Conservation (phyloP, 2,113 vertebrate species). For the Prinia subflava region DNA sequence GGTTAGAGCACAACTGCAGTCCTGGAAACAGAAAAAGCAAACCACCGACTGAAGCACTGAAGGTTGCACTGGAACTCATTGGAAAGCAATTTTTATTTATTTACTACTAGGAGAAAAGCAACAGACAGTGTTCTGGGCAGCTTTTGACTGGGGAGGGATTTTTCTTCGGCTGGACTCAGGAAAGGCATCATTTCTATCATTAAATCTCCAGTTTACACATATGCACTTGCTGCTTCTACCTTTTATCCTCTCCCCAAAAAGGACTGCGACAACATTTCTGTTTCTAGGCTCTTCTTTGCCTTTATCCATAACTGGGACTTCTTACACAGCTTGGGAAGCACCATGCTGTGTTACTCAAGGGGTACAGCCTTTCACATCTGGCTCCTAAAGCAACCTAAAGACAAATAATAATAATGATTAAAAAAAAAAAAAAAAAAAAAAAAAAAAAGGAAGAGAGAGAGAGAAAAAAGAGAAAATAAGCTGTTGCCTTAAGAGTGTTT, state of each 20-base stretch:
- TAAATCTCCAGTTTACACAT: not conserved
- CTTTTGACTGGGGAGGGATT: accelerated
- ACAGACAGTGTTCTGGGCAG: not conserved
- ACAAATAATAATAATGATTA: not conserved
- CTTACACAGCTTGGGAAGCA: not conserved
- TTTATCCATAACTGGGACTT: not conserved
- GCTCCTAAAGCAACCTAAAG: not conserved
- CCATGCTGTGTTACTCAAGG: not conserved
- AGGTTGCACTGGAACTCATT: not conserved
- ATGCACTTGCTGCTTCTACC: not conserved
- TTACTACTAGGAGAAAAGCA: not conserved
- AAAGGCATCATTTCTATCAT: not conserved
- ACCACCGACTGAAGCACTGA: not conserved
- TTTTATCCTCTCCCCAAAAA: not conserved
- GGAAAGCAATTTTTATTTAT: not conserved
- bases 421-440: not conserved
- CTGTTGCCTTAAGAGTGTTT: not conserved
- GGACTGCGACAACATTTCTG: not conserved
- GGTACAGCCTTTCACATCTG: not conserved
- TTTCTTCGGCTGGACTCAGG: not conserved
- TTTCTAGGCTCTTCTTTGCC: not conserved
- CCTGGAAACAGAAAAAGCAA: not conserved
- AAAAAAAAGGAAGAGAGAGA: not conserved
- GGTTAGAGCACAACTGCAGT: not conserved
- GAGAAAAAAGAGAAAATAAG: not conserved